These are phyloP conservation scores for Oriolus oriolus DNA, from an alignment of 2,113 vertebrate genomes.

Conservation along the genomic window DNA sequence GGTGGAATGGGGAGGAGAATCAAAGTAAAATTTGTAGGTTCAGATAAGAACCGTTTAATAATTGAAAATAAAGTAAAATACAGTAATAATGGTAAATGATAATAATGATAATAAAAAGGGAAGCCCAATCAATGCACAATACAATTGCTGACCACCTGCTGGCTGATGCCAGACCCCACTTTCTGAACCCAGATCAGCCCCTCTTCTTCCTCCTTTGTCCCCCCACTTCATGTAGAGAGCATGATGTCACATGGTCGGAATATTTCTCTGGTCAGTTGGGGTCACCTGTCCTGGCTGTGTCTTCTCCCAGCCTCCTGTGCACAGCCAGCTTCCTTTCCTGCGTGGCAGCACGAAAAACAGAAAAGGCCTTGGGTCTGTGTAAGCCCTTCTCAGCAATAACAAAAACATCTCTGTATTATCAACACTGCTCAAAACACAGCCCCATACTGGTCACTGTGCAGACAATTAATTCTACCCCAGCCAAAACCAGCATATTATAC, in stretches of 20 bases:
- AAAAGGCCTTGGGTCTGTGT: neutral
- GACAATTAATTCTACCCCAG: neutral
- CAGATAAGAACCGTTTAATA: neutral
- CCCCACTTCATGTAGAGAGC: neutral
- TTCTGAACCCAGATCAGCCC: neutral
- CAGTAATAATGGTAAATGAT: neutral
- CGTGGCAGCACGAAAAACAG: accelerated
- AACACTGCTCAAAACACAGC: neutral
- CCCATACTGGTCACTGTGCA: neutral
- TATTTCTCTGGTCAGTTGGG: neutral
- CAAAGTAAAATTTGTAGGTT: neutral
- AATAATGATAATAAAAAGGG: neutral
- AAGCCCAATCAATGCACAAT: accelerated
- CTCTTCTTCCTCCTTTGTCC: neutral
- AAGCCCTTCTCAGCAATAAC: neutral
- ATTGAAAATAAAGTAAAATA: neutral
- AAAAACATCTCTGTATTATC: neutral
- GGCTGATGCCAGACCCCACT: neutral
- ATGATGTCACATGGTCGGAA: neutral
- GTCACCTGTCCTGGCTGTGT: neutral
- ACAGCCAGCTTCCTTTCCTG: neutral
- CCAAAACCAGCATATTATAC: neutral
- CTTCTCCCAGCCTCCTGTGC: accelerated
- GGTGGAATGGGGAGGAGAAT: neutral
- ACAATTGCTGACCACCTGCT: neutral